A percentile compares a stretch with the other conserved stretches of the same genome.
Evolutionary conservation across 2,888 invertebrate genomes (phyloP).

Genomic region (Tortricodes alternella): DNA sequence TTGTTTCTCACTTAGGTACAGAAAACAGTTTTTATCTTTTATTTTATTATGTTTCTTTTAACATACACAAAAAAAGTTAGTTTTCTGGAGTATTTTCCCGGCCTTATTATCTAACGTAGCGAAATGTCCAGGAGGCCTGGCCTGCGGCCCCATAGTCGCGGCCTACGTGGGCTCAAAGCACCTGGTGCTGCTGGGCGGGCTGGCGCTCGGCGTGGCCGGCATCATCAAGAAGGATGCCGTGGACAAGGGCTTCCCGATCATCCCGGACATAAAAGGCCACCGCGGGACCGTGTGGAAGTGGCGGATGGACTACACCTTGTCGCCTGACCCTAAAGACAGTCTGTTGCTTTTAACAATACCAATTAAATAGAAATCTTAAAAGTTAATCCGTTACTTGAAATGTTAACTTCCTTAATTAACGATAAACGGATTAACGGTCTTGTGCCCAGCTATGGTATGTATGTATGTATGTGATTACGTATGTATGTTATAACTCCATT

Average conservation of each 20-base stretch:
- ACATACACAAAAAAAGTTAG: neutral
- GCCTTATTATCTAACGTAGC: no score
- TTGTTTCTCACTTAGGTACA: no score
- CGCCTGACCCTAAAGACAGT: constrained; percentile 59
- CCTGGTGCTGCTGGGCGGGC: constrained; percentile 55
- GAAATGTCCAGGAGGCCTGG: constrained; percentile 67
- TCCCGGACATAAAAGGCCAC: constrained; percentile 42
- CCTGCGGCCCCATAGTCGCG: constrained; percentile 63
- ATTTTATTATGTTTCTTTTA: no score
- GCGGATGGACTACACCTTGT: constrained; percentile 49
- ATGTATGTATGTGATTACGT: no score
- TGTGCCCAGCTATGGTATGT: no score
- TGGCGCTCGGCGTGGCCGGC: constrained; percentile 52
- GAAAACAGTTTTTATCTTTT: no score
- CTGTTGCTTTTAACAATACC: constrained; percentile 6
- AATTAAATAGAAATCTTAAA: no score
- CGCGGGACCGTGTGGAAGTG: constrained; percentile 48
- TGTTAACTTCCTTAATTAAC: no score
- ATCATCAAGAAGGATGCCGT: constrained; percentile 60
- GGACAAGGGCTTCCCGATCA: constrained; percentile 38
- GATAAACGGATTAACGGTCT: no score
- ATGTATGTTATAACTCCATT: no score
- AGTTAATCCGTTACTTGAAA: no score
- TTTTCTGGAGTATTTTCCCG: no score
- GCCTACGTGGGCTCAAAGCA: constrained; percentile 57